Conservation (phyloP, 1,140 invertebrate species). For the Limonius californicus region DNA sequence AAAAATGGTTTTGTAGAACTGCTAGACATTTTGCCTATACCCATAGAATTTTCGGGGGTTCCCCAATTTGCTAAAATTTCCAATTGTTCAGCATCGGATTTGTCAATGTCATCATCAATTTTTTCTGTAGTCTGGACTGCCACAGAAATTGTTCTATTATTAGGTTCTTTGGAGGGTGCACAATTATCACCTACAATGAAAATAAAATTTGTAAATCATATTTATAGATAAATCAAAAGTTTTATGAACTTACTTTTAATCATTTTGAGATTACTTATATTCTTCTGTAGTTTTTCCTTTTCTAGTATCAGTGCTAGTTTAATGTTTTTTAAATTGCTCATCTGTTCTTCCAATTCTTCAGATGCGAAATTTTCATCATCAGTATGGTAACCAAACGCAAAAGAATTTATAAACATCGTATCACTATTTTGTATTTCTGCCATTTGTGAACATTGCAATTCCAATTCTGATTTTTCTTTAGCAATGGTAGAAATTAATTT, state of each 20-base stretch:
- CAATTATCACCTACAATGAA: not conserved
- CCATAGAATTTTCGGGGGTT: constrained; percentile 28
- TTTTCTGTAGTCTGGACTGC: not conserved
- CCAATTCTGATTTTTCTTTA: constrained; percentile 62
- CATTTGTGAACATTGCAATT: constrained; percentile 63
- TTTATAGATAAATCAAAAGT: constrained; percentile 24
- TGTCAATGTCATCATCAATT: no score
- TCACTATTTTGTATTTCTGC: constrained; percentile 55
- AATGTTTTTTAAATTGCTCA: constrained; percentile 58
- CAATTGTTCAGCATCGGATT: no score
- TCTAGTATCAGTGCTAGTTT: constrained; percentile 61
- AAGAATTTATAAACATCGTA: constrained; percentile 54
- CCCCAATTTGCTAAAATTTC: constrained; percentile 34
- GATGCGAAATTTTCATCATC: constrained; percentile 55
- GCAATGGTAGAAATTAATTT: constrained; percentile 65
- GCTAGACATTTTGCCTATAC: constrained; percentile 38
- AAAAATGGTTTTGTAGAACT: constrained; percentile 19
- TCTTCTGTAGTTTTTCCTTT: constrained; percentile 58
- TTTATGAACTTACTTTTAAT: constrained; percentile 15
- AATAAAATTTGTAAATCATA: not conserved
- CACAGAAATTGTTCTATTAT: not conserved
- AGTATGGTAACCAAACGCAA: constrained; percentile 66
- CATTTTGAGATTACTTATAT: constrained; percentile 42
- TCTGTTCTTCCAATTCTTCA: constrained; percentile 61
- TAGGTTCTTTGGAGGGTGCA: not conserved